Base-by-base conservation (phyloP, 1,140 invertebrate genomes). In the Zophobas atratus region DNA sequence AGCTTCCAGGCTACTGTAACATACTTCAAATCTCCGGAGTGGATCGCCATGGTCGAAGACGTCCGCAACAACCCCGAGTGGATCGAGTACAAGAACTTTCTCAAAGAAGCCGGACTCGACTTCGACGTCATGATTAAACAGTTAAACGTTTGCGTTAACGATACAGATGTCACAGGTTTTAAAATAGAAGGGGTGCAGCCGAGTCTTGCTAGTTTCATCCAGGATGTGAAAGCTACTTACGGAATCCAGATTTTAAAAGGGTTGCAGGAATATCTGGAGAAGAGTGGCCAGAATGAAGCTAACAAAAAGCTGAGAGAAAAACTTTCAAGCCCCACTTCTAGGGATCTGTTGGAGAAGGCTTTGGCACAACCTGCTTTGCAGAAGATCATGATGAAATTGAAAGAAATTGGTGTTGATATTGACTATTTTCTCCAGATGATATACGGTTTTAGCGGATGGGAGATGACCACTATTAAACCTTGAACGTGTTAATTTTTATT, bases 1-100 rank as follows among this genome's bases (percentile, higher is more conserved):
- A 80, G 79, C 5, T 84, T 83, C 74, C 81, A 81, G 51, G 79
- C 83, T 32, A 83, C 80, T 8, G 33, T 85, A 0, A 63, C 76
- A 6, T 83, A 81, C 63, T 74, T 85, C 6, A 80, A 83, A 70
- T 67, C 80, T 33, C 71, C 77, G 34, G 81, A 82, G 32, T 85
- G 82, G 82, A 56, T 32, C 2, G 36, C 70, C 5, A 20, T 79
- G 8, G 41, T 81, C 0, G 46, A 57, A 35, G 72, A 49, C n/a
- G 51, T 82, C 1, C 32, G 55, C 20, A 70, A 76, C 38, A 80
- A 77, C 5, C 63, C 77, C 6, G 81, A 79, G 34, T 82, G 75
- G 79, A 53, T 70, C 36, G 43, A 77, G 35, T 70, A 81, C 39
- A 80, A 80, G 67, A 33, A 39, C 5, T 77, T 73, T 38, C 32